Evolutionary conservation across 2,113 vertebrate genomes (phyloP), one percentile per base, ranked within the genome.

Genomic region (Capreolus pygargus): DNA sequence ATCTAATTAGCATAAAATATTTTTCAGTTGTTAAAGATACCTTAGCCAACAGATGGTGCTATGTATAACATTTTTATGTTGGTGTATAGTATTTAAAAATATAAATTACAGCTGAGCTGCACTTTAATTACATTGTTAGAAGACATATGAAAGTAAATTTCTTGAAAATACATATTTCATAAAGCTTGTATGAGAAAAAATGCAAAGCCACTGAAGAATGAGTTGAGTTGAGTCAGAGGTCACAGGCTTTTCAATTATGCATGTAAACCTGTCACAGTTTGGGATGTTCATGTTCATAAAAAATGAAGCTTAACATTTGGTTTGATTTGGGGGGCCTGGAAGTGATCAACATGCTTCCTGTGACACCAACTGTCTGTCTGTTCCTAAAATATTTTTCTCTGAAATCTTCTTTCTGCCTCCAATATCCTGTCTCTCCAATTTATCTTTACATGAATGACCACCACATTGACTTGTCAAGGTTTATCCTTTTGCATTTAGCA

Each of bases 11-110:
- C 97, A 98, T 98, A 91, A 98, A 70, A 96, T 91, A 96, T 98
- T 98, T 98, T 98, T 99, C 98, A 97, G 98, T 58, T 98, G 92
- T 97, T 98, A 96, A 98, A 98, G 98, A 95, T 98, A 97, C 97
- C 88, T 98, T 81, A 98, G 84, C 98, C 99, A 98, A 99, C 99
- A 99, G 98, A 98, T 98, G 98, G 98, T 99, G 97, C 98, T 98
- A 90, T 97, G 57, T 89, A 98, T 98, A 98, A 98, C 61, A 98
- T 96, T 98, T 99, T 99, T 97, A 99, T 98, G 97, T 94, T 96
- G 94, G 45, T 93, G 7, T 98, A 95, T 94, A 98, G 97, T 94
- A 97, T 98, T 95, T 96, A 96, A 97, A 98, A 94, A 98, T 96
- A 98, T 98, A 96, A 97, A 98, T 97, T 97, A 84, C n/a, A 93